Evolutionary conservation across 2,113 vertebrate species (phyloP).

Genomic region (Pogona vitticeps): DNA sequence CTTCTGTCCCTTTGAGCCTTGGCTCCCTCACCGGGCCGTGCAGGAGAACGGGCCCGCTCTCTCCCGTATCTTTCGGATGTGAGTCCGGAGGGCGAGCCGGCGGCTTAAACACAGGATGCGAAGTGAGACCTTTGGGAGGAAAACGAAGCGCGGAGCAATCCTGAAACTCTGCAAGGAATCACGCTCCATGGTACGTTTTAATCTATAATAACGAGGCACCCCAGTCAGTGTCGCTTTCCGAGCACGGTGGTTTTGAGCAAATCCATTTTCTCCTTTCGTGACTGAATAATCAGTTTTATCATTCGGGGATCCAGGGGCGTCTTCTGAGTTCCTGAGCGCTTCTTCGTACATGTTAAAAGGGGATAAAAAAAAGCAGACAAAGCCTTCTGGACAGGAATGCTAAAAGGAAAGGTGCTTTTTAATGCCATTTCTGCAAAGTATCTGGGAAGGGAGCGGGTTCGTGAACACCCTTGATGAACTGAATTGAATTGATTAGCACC

Average conservation of each 20-base stretch:
- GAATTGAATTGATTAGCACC: no score
- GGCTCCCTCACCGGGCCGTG: neutral
- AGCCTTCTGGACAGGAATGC: neutral
- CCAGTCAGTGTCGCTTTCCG: neutral
- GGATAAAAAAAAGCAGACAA: neutral
- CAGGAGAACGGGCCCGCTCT: neutral
- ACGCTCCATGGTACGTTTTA: rapidly evolving
- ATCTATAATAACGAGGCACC: rapidly evolving
- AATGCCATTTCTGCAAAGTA: no score
- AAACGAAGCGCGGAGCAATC: neutral
- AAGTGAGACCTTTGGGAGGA: neutral
- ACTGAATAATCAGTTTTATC: neutral
- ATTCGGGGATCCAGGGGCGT: neutral
- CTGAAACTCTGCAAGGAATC: neutral
- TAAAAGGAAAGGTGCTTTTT: neutral
- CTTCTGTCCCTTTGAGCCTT: no score
- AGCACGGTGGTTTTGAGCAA: neutral
- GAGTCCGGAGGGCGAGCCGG: neutral
- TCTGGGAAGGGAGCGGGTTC: no score
- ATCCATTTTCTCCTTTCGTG: neutral
- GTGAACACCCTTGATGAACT: no score
- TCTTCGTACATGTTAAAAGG: neutral
- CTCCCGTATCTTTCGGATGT: no score
- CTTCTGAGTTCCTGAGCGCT: neutral
- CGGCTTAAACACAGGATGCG: neutral